These are phyloP conservation scores for Halictus rubicundus DNA, from an alignment of 1,140 invertebrate genomes.

Conservation along the genomic window DNA sequence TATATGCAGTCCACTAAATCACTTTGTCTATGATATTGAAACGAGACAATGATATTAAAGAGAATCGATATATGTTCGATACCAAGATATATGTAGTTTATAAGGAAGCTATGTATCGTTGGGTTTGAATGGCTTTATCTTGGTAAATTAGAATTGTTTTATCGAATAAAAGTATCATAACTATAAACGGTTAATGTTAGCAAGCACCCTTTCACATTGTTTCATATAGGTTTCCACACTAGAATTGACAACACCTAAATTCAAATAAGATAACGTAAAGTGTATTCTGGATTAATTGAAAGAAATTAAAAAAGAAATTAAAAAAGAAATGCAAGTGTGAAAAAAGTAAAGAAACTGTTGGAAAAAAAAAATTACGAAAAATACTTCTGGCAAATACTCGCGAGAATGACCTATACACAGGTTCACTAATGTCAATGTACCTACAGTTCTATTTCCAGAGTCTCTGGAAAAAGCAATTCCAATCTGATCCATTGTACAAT, in stretches of 20 bases:
- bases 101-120: no score
- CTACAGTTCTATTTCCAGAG: constrained; percentile 81
- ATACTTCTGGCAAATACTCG: constrained; percentile 60
- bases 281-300: constrained; percentile 2
- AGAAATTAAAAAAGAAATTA: constrained; percentile 32
- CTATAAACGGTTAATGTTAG: constrained; percentile 24
- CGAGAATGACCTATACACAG: constrained; percentile 60
- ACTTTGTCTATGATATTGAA: neutral
- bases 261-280: constrained; percentile 19
- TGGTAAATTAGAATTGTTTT: neutral
- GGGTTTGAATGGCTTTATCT: no score
- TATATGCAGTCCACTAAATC: neutral
- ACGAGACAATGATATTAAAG: neutral
- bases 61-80: neutral
- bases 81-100: neutral
- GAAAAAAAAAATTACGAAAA: constrained; percentile 9
- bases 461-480: constrained; percentile 81
- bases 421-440: constrained; percentile 78
- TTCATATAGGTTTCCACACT: constrained; percentile 17
- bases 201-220: constrained; percentile 52
- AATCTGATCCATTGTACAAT: constrained; percentile 80
- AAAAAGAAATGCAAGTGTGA: no score
- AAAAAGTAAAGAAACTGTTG: constrained; percentile 7
- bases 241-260: constrained; percentile 6
- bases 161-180: neutral